Conservation (phyloP, 2,888 invertebrate genomes). For the Amblyjoppa fuscipennis region DNA sequence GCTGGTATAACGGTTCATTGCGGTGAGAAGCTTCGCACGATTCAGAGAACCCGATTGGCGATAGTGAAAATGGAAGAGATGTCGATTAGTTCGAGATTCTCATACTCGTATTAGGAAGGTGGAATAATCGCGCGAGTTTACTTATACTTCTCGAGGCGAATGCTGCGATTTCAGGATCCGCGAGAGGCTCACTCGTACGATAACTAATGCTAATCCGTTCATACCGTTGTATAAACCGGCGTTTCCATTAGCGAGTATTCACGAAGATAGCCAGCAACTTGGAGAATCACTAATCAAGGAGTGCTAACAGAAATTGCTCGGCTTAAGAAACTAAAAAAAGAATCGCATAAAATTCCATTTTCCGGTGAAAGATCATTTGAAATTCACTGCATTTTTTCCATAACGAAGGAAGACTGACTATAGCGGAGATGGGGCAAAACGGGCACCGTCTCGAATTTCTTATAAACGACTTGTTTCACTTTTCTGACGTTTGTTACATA, state of each 20-base stretch:
- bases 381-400: too few relatives aligned
- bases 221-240: constrained; percentile 29
- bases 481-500: too few relatives aligned
- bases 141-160: constrained; percentile 32
- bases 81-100: constrained; percentile 17
- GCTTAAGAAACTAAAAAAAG: not conserved
- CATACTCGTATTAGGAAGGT: constrained; percentile 36
- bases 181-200: constrained; percentile 32
- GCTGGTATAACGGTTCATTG: not conserved
- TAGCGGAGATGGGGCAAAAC: too few relatives aligned
- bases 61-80: constrained; percentile 38
- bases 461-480: too few relatives aligned
- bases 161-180: constrained; percentile 36
- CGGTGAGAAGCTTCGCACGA: not conserved
- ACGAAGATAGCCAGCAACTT: constrained; percentile 31
- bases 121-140: constrained; percentile 61
- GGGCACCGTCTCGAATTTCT: too few relatives aligned
- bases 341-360: not conserved
- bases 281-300: constrained; percentile 48
- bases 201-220: constrained; percentile 51
- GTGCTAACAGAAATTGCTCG: constrained; percentile 9
- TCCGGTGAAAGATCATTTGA: not conserved
- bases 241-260: constrained; percentile 59
- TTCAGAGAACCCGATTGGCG: constrained; percentile 42
- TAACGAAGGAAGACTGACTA: too few relatives aligned